Base-by-base conservation (phyloP, 2,888 invertebrate genomes). In the Coenonympha glycerion region DNA sequence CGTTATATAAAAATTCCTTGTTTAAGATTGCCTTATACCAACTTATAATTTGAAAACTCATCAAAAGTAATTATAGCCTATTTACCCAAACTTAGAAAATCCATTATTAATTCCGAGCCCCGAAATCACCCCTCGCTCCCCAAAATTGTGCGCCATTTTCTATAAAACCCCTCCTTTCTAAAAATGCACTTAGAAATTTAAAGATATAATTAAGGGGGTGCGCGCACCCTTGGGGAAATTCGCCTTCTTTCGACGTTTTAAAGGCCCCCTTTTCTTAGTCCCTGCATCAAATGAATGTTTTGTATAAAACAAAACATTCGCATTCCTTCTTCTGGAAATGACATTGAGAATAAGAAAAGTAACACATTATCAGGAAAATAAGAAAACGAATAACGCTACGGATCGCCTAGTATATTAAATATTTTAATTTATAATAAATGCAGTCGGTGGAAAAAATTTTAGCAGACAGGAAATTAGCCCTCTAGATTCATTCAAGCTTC, bases 161-260 rank as follows among this genome's bases (percentile, higher is more conserved):
- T 63, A 67, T 62, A 64, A 72, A 70, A 76, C 76, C 73, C 65
- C 73, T 56, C 64, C 75, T 24, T 39, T 24, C 39, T 78, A 86
- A 86, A 86, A 86, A 86, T 86, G 82, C 80, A 85, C 79, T 82
- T 80, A 79, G 79, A 80, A 83, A 84, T 85, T 86, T 83, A 83
- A 85, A 86, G 81, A 85, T 85, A 83, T 86, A 86, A 86, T 86
- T 85, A 84, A 83, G 79, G 79, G 79, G 79, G 79, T 68, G 63
- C n/a, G 69, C 58, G 59, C 74, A 69, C 81, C 84, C 77, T 77
- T 64, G 65, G 74, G 81, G 82, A 80, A 81, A 78, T 74, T 77
- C 75, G 76, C 78, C 83, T 86, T 86, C 85, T 86, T 86, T 86
- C 79, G 83, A 81, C 83, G 76, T 86, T 86, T 86, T 80, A 83